Conservation (phyloP, 1,140 invertebrate species). For the Druon quercuslanigerum region DNA sequence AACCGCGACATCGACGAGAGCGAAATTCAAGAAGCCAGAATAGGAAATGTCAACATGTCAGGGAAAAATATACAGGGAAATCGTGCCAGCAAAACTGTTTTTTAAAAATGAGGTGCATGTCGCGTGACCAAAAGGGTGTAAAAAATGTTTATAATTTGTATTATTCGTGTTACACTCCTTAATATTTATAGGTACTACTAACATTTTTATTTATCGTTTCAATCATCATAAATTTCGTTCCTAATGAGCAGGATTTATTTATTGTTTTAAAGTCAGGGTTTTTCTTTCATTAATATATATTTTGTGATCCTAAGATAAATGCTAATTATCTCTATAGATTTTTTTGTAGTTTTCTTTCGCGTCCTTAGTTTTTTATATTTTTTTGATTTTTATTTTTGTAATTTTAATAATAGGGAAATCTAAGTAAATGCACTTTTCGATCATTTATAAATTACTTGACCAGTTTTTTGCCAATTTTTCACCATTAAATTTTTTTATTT, state of each 20-base stretch:
- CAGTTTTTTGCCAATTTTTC: too few species aligned
- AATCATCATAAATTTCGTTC: slow-evolving; percentile 22
- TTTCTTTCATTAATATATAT: too few species aligned
- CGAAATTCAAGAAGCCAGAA: slow-evolving; percentile 12
- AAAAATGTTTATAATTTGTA: not conserved
- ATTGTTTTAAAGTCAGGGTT: not conserved
- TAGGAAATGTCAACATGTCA: slow-evolving; percentile 24
- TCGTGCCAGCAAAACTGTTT: not conserved
- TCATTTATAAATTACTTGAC: too few species aligned
- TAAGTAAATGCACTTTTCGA: too few species aligned
- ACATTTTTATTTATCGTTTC: not conserved
- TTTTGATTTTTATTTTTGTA: too few species aligned
- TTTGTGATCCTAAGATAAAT: too few species aligned
- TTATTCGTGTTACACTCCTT: slow-evolving; percentile 7
- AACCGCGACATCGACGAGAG: slow-evolving; percentile 29
- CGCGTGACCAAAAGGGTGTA: slow-evolving; percentile 3
- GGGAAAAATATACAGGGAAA: not conserved
- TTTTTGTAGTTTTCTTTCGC: too few species aligned
- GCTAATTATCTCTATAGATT: too few species aligned
- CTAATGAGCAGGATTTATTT: slow-evolving; percentile 6
- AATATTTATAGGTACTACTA: not conserved
- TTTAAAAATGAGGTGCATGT: not conserved
- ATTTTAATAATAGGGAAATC: too few species aligned
- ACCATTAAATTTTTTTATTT: too few species aligned
- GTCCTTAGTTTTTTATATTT: too few species aligned